Evolutionary conservation across 2,113 vertebrate species (phyloP), one percentile per base, ranked within the genome.

Genomic region (Gallinago media): DNA sequence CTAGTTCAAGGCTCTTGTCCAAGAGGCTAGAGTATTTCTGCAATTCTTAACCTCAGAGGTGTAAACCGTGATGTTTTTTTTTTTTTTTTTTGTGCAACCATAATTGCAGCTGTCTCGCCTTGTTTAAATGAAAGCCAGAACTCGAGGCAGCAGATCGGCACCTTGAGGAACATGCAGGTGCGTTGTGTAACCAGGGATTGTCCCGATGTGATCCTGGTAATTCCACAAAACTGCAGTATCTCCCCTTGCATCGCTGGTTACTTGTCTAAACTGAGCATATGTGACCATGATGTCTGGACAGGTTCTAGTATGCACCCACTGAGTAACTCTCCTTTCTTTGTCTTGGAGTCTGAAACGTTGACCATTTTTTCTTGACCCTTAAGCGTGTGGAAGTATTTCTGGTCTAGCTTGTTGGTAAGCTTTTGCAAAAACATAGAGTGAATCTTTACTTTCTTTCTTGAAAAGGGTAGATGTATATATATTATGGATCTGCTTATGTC

Each of bases 171-270:
- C 0, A 4, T 47, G 74, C 25, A 31, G 74, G 62, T 72, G 56
- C 0, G 0, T 42, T 93, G 31, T 25, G 66, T 22, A 76, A 75
- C 27, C 22, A 0, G 8, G 36, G 50, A 34, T 47, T 1, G 4
- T 83, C 79, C 91, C 0, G 0, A 3, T 38, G 47, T 44, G 54
- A 36, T 63, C 55, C n/a, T 26, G 34, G 26, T 18, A 12, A 42
- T 47, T 56, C 58, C 79, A 46, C 63, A 54, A 9, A 68, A 6
- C 82, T 27, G 6, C 11, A 3, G 21, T 40, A 83, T 76, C 55
- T 92, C 27, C 0, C 1, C 29, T 63, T 22, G 47, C 78, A 40
- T 75, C 2, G 0, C 50, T 6, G 3, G 12, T 47, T 90, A 3
- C 82, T 66, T 40, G 63, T 34, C 56, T n/a, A 50, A 76, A 11